Conservation (phyloP, 2,113 vertebrate species). For the Balaeniceps rex region DNA sequence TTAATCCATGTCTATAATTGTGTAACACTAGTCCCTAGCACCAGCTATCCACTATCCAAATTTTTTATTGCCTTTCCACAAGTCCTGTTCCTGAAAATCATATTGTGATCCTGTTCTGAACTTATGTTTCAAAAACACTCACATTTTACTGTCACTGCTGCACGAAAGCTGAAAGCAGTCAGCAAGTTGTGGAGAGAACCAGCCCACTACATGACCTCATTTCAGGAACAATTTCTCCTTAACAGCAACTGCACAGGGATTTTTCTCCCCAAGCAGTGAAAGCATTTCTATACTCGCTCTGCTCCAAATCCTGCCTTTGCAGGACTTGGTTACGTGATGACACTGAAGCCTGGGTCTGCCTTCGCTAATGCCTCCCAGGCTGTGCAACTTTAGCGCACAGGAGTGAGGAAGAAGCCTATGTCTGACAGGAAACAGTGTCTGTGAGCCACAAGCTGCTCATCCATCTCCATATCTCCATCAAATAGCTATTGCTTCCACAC, state of each 20-base stretch:
- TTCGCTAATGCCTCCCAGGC: background rate
- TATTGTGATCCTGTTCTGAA: background rate
- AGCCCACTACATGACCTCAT: fast-evolving
- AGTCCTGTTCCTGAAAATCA: background rate
- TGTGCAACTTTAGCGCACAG: background rate
- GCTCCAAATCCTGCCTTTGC: background rate
- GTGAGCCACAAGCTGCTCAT: background rate
- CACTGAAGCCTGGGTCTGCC: background rate
- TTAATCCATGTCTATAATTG: background rate
- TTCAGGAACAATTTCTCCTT: background rate
- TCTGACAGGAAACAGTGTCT: background rate
- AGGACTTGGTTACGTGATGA: background rate
- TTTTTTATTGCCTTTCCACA: background rate
- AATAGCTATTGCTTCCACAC: background rate
- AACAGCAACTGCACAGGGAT: background rate
- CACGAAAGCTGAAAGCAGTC: background rate
- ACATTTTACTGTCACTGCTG: background rate
- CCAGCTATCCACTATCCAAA: background rate
- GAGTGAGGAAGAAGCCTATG: background rate
- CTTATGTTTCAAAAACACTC: background rate
- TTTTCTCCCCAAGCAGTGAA: background rate
- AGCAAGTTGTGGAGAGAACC: background rate
- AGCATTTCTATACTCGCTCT: background rate
- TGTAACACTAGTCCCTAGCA: background rate
- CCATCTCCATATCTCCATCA: background rate